phyloP scores from a whole-genome alignment of 2,797 vertebrate genomes.

The Setipinna tenuifilis region DNA sequence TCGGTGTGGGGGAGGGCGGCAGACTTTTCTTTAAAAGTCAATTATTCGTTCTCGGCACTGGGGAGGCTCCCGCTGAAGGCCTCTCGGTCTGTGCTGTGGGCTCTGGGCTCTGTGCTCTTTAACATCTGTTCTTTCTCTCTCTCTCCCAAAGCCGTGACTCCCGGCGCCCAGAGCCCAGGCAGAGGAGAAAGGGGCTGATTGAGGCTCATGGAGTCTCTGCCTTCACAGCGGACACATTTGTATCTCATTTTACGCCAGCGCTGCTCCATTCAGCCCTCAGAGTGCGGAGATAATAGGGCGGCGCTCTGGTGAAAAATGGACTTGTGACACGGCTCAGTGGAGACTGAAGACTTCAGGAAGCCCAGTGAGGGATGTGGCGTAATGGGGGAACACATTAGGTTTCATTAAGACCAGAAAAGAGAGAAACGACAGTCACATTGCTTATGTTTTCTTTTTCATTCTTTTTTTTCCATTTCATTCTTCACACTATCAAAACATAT shows the following conservation, averaged over 20 bases:
- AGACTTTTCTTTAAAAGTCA: constrained; percentile 75
- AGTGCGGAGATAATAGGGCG: constrained; percentile 57
- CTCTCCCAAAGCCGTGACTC: constrained; percentile 62
- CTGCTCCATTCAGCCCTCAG: constrained; percentile 68
- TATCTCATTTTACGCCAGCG: constrained; percentile 67
- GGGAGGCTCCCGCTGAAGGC: constrained; percentile 61
- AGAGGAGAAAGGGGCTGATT: constrained; percentile 65
- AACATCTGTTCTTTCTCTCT: constrained; percentile 70
- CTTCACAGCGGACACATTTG: constrained; percentile 65
- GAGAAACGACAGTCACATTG: background rate
- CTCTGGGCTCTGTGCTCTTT: constrained; percentile 50
- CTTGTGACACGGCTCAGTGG: constrained; percentile 27
- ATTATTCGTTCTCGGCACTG: constrained; percentile 71
- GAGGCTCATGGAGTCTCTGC: constrained; percentile 57
- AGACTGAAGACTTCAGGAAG: background rate
- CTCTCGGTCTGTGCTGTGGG: constrained; percentile 47
- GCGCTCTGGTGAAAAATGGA: constrained; percentile 45
- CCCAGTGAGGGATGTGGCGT: background rate
- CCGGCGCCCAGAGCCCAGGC: constrained; percentile 55
- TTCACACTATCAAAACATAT: background rate
- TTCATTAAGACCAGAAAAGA: background rate
- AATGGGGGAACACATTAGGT: background rate
- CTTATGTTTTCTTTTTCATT: background rate
- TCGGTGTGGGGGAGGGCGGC: background rate
- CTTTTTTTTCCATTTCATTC: background rate